Percentiles rank a stretch among this genome's conserved stretches.
These are phyloP conservation scores for Tapera naevia DNA, from an alignment of 2,797 vertebrate species.

Conservation along the genomic window DNA sequence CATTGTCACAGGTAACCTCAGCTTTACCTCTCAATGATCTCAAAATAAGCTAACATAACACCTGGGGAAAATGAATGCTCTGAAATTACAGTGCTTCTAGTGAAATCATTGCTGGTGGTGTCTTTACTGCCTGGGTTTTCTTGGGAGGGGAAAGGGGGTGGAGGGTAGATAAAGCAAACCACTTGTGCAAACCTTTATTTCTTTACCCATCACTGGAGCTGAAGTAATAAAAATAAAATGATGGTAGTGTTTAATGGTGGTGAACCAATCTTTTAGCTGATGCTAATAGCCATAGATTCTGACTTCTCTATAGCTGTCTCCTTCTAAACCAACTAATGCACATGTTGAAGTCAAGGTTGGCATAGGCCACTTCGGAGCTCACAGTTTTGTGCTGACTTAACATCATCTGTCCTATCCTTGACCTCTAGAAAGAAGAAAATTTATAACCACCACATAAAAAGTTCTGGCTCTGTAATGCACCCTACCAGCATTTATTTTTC, in stretches of 20 bases:
- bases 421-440: neutral
- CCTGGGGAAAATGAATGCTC: neutral
- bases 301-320: neutral
- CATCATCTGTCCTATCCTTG: neutral
- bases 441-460: neutral
- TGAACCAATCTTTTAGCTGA: neutral
- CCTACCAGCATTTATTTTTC: neutral
- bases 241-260: neutral
- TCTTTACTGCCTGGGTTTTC: neutral
- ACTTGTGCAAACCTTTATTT: neutral
- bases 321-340: neutral
- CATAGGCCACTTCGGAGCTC: neutral
- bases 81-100: neutral
- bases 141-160: rapidly evolving
- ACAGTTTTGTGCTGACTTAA: neutral
- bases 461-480: neutral
- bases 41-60: neutral
- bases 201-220: neutral
- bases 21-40: neutral
- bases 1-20: constrained; percentile 7
- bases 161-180: neutral
- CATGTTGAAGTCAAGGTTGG: rapidly evolving
- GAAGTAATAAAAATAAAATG: neutral
- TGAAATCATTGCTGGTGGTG: neutral
- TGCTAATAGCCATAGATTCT: neutral